Base-by-base conservation (phyloP, 1,140 invertebrate species). In the Pantala flavescens region DNA sequence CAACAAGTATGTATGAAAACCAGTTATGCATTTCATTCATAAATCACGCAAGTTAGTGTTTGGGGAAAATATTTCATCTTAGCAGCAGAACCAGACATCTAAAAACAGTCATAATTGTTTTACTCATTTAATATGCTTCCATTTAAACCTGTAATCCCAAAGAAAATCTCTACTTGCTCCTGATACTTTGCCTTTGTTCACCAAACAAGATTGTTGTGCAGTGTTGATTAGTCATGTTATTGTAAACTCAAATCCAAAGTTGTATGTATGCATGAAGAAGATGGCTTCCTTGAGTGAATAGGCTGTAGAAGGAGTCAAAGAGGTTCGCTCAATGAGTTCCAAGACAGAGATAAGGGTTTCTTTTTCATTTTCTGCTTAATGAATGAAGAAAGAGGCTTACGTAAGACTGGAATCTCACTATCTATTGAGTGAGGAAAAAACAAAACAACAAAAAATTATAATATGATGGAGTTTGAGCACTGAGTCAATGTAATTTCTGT, bases 361-460 rank as follows among this genome's bases (percentile, higher is more conserved):
- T 63, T 36, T 36, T 36, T 63, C 49, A 63, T 63, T 63, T 63
- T 21, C 49, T 63, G 49, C 49, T 63, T 63, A 19, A 19, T 63
- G 49, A 63, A 63, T 63, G 14, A 63, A 63, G 49, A 21, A 63
- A 63, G 49, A 21, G 49, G 49, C 49, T 63, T 63, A 63, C 49
- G n/a, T 63, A 63, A 63, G 49, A 63, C 49, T 63, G 49, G 49
- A 63, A 63, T 63, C 49, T 63, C 49, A 63, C 49, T 63, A 36
- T 36, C 28, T 36, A 36, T 36, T 16, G 49, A 63, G 49, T 63
- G 49, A 63, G 49, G 49, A 63, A 63, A 63, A 63, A 63, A 63
- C 49, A 63, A 63, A 63, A 63, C 49, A 14, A 63, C 16, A 63
- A 63, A 63, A 63, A 63, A 63, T 63, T 63, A 21, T 19, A 21